Evolutionary conservation across 2,888 invertebrate species (phyloP), one percentile per base, ranked within the genome.

Genomic region (Eugnorisma glareosa): DNA sequence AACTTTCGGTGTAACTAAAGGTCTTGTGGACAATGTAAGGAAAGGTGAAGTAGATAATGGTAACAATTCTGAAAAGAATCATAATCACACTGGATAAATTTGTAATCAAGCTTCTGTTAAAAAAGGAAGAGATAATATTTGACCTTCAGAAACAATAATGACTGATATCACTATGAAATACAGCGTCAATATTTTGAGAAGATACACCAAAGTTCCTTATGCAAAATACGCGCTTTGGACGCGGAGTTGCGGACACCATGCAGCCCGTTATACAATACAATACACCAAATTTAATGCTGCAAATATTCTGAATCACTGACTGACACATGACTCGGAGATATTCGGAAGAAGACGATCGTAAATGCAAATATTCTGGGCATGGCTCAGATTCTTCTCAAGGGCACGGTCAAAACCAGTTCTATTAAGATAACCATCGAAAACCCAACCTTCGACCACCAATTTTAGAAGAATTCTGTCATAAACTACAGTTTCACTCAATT

Each of bases 401-500:
- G 63, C 57, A 24, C 0, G 43, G 57, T 15, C 24, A 15, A 15
- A 59, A 31, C 51, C 31, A 11, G 63, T 45, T n/a, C 10, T 28
- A 64, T 59, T 40, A 72, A 68, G 24, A 57, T 11, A 54, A n/a
- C 8, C 37, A 66, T 67, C 37, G 2, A 35, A 67, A 70, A 71
- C 21, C 3, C 40, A 57, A 73, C 43, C 69, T 59, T 64, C 2
- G 5, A 5, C 64, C 24, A 68, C 35, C 4, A 43, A 61, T 66
- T 75, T 61, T 28, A 75, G 28, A 64, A 63, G 66, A 77, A 64
- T 45, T 54, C 54, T 11, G 21, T 2, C 24, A 70, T 67, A 51
- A 76, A 54, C 21, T 66, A 69, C 43, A 68, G n/a, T 85, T 87
- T 76, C 80, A 75, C 81, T 67, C 2, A 45, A 64, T 80, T 77